Evolutionary conservation across 2,888 invertebrate species (phyloP), one percentile per base, ranked within the genome.

Genomic region (Hydrotaea cyrtoneurina): DNA sequence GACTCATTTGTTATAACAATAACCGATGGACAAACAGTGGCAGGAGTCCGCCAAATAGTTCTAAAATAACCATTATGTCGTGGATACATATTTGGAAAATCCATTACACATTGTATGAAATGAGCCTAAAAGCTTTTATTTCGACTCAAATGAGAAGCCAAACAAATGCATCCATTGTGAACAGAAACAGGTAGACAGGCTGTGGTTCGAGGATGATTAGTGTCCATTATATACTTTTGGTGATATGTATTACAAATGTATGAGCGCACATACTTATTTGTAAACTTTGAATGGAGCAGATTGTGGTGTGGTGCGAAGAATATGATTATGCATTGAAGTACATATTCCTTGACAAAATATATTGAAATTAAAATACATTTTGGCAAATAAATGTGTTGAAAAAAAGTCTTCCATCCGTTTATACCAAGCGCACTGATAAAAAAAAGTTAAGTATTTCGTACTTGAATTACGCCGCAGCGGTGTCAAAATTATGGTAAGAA

Each of bases 211-310:
- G 36, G 75, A 66, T 79, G 73, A 75, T 75, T 80, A 83, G 81
- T 59, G 73, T 79, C 72, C 15, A 72, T 55, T 31, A 62, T 69
- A 78, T 73, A 43, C 43, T 74, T 80, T 83, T 84, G 5, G n/a
- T n/a, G n/a, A n/a, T n/a, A n/a, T 64, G 50, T 59, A 80, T 77
- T 80, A 77, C 43, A 78, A 80, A 64, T 64, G 80, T 80, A 78
- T 71, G 36, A 83, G 17, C 36, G 31, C 17, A 66, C 39, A 66
- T 39, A 2, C 11, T n/a, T 66, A 43, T 66, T 2, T 1, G 43
- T 17, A 19, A 43, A 10, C 39, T 66, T 10, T 19, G 17, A 39
- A 43, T 31, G 43, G 19, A 39, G 39, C 39, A 39, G 7, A 31
- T n/a, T 31, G 31, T 31, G 31, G 31, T 7, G 31, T 7, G 31